Conservation (phyloP, 1,140 invertebrate genomes). For the Bombus terrestris region DNA sequence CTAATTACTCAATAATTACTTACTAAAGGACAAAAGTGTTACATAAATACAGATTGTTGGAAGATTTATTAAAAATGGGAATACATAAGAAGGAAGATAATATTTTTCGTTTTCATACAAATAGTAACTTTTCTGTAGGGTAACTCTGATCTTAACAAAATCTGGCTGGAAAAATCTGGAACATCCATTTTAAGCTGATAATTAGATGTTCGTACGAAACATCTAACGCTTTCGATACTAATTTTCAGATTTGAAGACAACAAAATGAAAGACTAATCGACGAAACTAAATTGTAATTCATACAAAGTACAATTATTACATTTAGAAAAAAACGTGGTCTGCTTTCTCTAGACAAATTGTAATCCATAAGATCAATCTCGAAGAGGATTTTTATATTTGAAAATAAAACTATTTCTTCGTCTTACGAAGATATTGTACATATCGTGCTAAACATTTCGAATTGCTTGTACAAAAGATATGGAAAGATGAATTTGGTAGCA, state of each 20-base stretch:
- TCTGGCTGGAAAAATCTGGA: too few relatives aligned
- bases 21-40: too few relatives aligned
- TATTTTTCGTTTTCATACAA: too few relatives aligned
- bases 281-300: not conserved
- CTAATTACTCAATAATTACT: too few relatives aligned
- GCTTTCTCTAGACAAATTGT: not conserved
- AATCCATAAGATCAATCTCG: not conserved
- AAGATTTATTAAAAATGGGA: too few relatives aligned
- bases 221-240: not conserved
- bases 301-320: not conserved
- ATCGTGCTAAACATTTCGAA: not conserved
- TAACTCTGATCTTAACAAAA: too few relatives aligned
- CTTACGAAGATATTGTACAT: not conserved
- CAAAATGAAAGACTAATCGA: not conserved
- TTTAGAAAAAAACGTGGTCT: too few relatives aligned
- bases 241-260: not conserved
- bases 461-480: not conserved
- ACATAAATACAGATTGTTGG: too few relatives aligned
- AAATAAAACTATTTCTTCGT: not conserved
- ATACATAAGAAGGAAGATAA: too few relatives aligned
- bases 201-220: not conserved
- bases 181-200: not conserved
- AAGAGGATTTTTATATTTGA: not conserved
- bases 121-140: too few relatives aligned
- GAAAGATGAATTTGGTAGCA: conserved; percentile 18